Evolutionary conservation across 2,888 invertebrate genomes (phyloP), one percentile per base, ranked within the genome.

Genomic region (Galerucella nymphaeae): DNA sequence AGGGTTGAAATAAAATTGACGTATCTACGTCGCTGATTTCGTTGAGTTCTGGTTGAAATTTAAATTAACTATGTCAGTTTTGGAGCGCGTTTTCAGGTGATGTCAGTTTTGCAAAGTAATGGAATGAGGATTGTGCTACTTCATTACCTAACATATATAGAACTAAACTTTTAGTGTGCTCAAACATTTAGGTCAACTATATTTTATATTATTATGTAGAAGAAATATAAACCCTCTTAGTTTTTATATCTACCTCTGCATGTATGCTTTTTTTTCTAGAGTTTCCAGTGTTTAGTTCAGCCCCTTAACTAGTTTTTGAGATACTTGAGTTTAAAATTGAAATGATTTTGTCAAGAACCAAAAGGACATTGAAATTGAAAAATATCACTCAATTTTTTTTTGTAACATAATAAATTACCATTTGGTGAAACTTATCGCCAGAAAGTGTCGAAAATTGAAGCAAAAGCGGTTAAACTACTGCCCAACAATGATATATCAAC

Each of bases 401-500:
- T 48, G 48, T 48, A n/a, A 48, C 58, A 23, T 41, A 30, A 16
- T 18, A 20, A 20, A 10, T 23, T 16, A n/a, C 23, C 41, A 38
- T 23, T 65, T 45, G 48, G 66, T 42, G 59, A 23, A 70, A 62
- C 66, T 73, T 55, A 66, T 66, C 66, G 41, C 55, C 53, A 14
- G 59, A 59, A 69, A 61, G 71, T 59, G 74, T 62, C 62, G 65
- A 75, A 77, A 74, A 77, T 69, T 62, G 74, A 65, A 71, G 67
- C 30, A 75, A 71, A 73, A 65, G 77, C 74, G 76, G 80, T 80
- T 80, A 77, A 78, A 80, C 75, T 78, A 76, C 74, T 73, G 73
- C 73, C 75, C 72, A 76, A 77, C 73, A 70, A 69, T 74, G 75
- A 80, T 81, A 79, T 78, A 80, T 81, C 80, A 81, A 79, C 75